Conservation (phyloP, 2,797 vertebrate species). For the Cyclopterus lumpus region DNA sequence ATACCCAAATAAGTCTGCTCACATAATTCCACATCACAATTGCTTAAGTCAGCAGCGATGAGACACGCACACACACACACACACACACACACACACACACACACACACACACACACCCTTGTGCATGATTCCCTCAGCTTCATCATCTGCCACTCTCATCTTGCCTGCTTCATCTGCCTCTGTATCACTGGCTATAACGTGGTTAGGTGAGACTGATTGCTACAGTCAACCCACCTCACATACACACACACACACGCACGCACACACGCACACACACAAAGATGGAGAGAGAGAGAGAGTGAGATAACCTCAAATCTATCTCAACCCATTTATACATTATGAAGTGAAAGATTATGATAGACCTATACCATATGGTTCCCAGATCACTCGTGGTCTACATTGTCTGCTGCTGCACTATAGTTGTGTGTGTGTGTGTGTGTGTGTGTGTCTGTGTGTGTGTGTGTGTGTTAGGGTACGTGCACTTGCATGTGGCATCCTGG, state of each 20-base stretch:
- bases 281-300: neutral
- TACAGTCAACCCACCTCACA: neutral
- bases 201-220: neutral
- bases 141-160: slow-evolving; percentile 43
- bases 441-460: neutral
- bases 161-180: slow-evolving; percentile 5
- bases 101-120: slow-evolving; percentile 16
- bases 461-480: neutral
- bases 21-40: slow-evolving; percentile 70
- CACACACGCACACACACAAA: neutral
- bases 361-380: slow-evolving; percentile 16
- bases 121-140: slow-evolving; percentile 38
- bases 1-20: slow-evolving; percentile 81
- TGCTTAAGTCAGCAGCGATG: slow-evolving; percentile 69
- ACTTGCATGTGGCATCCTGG: slow-evolving; percentile 25
- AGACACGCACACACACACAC: slow-evolving; percentile 29
- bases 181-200: slow-evolving; percentile 21
- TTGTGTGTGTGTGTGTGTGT: slow-evolving; percentile 5
- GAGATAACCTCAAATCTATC: neutral
- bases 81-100: slow-evolving; percentile 16
- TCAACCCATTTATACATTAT: slow-evolving; percentile 9
- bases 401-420: slow-evolving; percentile 5
- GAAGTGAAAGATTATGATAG: slow-evolving; percentile 22
- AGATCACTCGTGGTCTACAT: slow-evolving; percentile 18
- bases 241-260: slow-evolving; percentile 13